Base-by-base conservation (phyloP, 2,888 invertebrate species). In the Eudemis profundana region DNA sequence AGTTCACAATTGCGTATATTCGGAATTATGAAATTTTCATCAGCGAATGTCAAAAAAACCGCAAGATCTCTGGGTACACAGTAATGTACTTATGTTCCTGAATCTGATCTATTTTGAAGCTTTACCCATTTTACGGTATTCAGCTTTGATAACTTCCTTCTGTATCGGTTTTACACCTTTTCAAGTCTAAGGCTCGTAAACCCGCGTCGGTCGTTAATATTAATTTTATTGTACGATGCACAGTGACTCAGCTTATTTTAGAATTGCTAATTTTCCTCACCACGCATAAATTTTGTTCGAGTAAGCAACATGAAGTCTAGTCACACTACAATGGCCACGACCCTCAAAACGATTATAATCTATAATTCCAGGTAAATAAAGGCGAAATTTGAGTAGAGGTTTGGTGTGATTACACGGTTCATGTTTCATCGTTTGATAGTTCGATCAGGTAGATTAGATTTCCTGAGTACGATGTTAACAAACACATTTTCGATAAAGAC, bases 221-320 rank as follows among this genome's bases (percentile, higher is more conserved):
- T 49, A 49, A 65, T 53, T 60, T 65, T 51, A 64, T 46, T 64
- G 56, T 54, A 51, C 60, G 50, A 56, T 50, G 54, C 50, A 54
- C 46, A 27, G 68, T 70, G 70, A 70, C 71, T 75, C 72, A 73
- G 71, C 71, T 54, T 67, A 66, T 69, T 72, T 75, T 75, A 71
- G 73, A 75, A 72, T 78, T 75, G 74, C 77, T 78, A 80, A 80
- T 80, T 73, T 72, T 70, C 68, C 68, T 51, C 59, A 60, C 59
- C 42, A 29, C 51, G 65, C 60, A 63, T 63, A 67, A 63, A 51
- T 66, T 61, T 27, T 19, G 23, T 62, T 57, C 47, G 50, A 57
- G 62, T 62, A 66, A 56, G 66, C 66, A 62, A 54, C 60, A 53
- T 36, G 46, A 59, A 51, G 44, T 10, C 59, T 65, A 50, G 57